These are phyloP conservation scores for Polypedilum vanderplanki DNA, from an alignment of 1,140 invertebrate species.

Conservation along the genomic window DNA sequence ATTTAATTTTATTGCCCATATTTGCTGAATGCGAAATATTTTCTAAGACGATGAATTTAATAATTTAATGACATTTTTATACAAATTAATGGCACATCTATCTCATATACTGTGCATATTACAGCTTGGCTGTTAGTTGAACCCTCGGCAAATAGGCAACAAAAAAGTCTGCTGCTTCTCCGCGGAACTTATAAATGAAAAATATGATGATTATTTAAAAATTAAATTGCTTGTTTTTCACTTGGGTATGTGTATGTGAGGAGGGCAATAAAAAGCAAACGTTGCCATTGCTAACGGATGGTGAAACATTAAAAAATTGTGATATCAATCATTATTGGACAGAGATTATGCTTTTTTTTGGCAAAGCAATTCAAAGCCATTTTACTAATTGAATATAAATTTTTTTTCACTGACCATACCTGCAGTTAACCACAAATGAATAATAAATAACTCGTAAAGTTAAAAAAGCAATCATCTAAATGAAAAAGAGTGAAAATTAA, in stretches of 20 bases:
- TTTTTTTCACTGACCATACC: not conserved
- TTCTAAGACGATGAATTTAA: conserved; percentile 23
- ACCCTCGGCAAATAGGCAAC: not conserved
- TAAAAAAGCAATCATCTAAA: conserved; percentile 14
- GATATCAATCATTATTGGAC: conserved; percentile 5
- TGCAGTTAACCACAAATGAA: conserved; percentile 10
- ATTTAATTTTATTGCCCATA: conserved; percentile 29
- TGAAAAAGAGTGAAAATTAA: conserved; percentile 13
- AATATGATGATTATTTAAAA: conserved; percentile 24
- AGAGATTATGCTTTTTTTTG: not conserved
- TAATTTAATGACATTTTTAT: conserved; percentile 28
- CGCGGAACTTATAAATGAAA: conserved; percentile 13
- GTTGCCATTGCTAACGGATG: not conserved
- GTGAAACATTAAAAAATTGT: not conserved
- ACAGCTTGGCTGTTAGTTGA: not conserved
- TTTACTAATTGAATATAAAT: conserved; percentile 8
- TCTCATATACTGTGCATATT: not conserved
- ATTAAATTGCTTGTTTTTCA: conserved; percentile 23
- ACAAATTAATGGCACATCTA: conserved; percentile 27
- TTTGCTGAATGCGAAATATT: not conserved
- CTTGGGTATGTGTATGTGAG: too few species aligned
- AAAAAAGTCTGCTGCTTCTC: not conserved
- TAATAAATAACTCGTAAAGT: not conserved
- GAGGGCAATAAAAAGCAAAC: conserved; percentile 20
- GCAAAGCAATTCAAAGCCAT: not conserved